These are phyloP conservation scores for Pionites leucogaster DNA, from an alignment of 2,113 vertebrate species.

Conservation along the genomic window DNA sequence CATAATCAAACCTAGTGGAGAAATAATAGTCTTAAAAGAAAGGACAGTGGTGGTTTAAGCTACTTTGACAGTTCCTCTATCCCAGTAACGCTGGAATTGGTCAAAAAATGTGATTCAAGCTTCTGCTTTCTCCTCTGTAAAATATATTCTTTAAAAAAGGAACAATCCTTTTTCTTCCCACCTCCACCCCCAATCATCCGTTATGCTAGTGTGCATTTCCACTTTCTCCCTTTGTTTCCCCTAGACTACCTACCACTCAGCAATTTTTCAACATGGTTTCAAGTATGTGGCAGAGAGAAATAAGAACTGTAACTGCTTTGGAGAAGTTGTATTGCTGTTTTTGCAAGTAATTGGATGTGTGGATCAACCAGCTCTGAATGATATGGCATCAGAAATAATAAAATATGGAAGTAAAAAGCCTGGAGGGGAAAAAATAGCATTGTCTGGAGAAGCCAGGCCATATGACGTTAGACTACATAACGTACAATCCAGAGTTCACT, in stretches of 20 bases:
- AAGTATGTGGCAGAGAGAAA: not conserved
- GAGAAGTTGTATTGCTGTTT: not conserved
- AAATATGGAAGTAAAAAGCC: not conserved
- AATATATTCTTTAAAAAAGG: not conserved
- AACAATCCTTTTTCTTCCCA: not conserved
- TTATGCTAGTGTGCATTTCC: not conserved
- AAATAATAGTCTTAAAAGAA: not conserved
- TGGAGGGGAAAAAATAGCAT: not conserved
- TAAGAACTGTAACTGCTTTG: not conserved
- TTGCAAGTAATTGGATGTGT: not conserved
- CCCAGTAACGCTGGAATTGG: not conserved
- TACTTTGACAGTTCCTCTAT: not conserved
- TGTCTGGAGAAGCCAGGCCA: not conserved
- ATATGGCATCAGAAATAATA: not conserved
- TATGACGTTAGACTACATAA: not conserved
- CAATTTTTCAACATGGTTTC: not conserved
- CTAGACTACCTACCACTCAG: not conserved
- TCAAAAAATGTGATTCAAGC: not conserved
- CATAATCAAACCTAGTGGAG: not conserved
- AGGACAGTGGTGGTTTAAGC: not conserved
- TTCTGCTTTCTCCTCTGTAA: not conserved
- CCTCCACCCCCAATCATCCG: accelerated
- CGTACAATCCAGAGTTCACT: not conserved
- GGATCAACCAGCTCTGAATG: not conserved
- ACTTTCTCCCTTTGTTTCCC: not conserved